A percentile compares a stretch with the other conserved stretches of the same genome.
phyloP scores from a whole-genome alignment of 1,140 invertebrate species.

The Trichonephila inaurata region DNA sequence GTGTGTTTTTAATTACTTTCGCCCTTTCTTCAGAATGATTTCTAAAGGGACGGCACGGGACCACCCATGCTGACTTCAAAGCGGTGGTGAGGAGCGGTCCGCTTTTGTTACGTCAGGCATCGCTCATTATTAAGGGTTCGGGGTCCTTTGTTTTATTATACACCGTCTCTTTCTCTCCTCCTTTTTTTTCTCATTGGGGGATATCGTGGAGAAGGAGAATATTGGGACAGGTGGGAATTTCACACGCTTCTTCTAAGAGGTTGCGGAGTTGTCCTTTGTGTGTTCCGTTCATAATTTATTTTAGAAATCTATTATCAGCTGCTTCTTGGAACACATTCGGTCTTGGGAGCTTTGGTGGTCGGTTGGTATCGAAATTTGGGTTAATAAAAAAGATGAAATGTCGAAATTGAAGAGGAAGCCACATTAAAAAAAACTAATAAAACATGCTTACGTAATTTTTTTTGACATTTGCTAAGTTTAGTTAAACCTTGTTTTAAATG shows the following conservation, averaged over 20 bases:
- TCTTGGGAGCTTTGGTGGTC: neutral
- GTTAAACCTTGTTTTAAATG: too few species aligned
- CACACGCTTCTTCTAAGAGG: slow-evolving; percentile 17
- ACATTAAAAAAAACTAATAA: too few species aligned
- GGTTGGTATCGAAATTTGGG: too few species aligned
- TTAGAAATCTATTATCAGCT: neutral
- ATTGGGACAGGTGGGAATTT: slow-evolving; percentile 53
- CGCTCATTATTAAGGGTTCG: slow-evolving; percentile 48
- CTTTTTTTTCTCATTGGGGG: neutral
- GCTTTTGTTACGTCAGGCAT: slow-evolving; percentile 59
- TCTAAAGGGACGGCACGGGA: neutral
- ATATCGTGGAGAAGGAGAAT: slow-evolving; percentile 14
- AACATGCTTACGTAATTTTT: too few species aligned
- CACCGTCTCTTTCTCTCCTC: neutral
- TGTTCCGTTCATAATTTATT: neutral
- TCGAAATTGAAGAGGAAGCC: too few species aligned
- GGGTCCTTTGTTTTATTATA: slow-evolving; percentile 54
- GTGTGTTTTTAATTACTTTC: slow-evolving; percentile 75
- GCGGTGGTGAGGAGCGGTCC: slow-evolving; percentile 26
- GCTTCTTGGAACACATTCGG: neutral
- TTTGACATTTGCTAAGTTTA: too few species aligned
- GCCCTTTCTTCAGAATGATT: slow-evolving; percentile 16
- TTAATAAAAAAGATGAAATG: too few species aligned
- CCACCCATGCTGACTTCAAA: slow-evolving; percentile 57
- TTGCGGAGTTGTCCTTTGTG: slow-evolving; percentile 2